These are phyloP conservation scores for Rapana venosa DNA, from an alignment of 2,888 invertebrate genomes.

Conservation along the genomic window DNA sequence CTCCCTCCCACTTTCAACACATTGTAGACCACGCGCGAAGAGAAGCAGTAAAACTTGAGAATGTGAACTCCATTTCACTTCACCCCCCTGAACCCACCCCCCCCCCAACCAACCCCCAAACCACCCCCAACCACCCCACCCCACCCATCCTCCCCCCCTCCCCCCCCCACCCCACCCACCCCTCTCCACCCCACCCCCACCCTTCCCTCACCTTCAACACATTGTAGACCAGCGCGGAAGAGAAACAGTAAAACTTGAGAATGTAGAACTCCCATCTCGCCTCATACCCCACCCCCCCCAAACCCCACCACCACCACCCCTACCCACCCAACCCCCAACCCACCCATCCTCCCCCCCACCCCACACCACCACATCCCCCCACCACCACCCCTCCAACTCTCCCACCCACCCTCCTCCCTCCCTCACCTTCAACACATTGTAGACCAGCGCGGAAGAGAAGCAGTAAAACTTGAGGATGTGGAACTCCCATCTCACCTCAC, in stretches of 20 bases:
- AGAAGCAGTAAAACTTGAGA: conserved; percentile 73
- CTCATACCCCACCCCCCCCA: no score
- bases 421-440: conserved; percentile 53
- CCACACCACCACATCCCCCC: no score
- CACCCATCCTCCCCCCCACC: neutral
- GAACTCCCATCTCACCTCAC: no score
- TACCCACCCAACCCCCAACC: neutral
- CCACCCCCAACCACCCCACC: no score
- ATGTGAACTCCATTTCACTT: conserved; percentile 73
- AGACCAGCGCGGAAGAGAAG: conserved; percentile 66
- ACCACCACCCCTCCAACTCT: no score
- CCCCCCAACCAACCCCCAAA: no score
- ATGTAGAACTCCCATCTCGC: conserved; percentile 73
- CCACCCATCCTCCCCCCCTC: no score
- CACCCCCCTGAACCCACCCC: no score
- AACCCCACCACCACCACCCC: neutral
- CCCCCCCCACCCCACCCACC: no score
- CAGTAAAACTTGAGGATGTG: conserved; percentile 74
- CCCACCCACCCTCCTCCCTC: no score
- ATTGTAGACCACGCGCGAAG: conserved; percentile 65
- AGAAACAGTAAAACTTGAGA: conserved; percentile 72
- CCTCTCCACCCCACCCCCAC: no score
- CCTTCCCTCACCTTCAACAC: no score
- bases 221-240: conserved; percentile 64
- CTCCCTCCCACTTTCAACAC: conserved; percentile 48